Conservation (phyloP, 1,140 invertebrate genomes). For the Drosophila willistoni region DNA sequence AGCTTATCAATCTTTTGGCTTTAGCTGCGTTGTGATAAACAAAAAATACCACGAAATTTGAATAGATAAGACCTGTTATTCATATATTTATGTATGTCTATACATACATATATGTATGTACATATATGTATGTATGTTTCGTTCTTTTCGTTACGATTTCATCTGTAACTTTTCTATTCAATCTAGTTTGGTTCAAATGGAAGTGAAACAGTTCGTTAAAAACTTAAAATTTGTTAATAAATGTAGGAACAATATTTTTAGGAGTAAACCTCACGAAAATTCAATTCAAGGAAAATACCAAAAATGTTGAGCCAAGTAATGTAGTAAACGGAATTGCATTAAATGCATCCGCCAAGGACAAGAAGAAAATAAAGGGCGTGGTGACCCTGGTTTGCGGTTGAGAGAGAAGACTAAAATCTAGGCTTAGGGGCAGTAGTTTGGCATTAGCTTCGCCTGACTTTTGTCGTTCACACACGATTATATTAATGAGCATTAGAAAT, state of each 20-base stretch:
- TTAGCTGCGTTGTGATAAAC: not conserved
- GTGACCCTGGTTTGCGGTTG: not conserved
- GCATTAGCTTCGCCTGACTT: not conserved
- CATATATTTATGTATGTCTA: too few relatives aligned
- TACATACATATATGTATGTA: too few relatives aligned
- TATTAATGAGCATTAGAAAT: slow-evolving; percentile 7
- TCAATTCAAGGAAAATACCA: too few relatives aligned
- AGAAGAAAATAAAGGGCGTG: not conserved
- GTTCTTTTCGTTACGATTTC: not conserved
- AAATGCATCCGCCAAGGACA: slow-evolving; percentile 39
- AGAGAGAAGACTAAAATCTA: not conserved
- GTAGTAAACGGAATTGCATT: slow-evolving; percentile 57
- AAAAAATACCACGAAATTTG: not conserved
- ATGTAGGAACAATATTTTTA: too few relatives aligned
- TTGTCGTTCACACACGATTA: slow-evolving; percentile 8
- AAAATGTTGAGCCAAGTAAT: slow-evolving; percentile 1
- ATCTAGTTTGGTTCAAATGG: too few relatives aligned
- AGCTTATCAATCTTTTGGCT: not conserved
- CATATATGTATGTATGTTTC: too few relatives aligned
- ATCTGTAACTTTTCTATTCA: not conserved
- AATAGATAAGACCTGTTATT: slow-evolving; percentile 1
- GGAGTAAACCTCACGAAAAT: too few relatives aligned
- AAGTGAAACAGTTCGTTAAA: too few relatives aligned
- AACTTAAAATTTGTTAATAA: too few relatives aligned
- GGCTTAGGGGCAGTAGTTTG: not conserved